Evolutionary conservation across 64 coral and sea anemone genomes (phyloP), one percentile per base, ranked within the genome.

Genomic region (Dendronephthya gigantea): DNA sequence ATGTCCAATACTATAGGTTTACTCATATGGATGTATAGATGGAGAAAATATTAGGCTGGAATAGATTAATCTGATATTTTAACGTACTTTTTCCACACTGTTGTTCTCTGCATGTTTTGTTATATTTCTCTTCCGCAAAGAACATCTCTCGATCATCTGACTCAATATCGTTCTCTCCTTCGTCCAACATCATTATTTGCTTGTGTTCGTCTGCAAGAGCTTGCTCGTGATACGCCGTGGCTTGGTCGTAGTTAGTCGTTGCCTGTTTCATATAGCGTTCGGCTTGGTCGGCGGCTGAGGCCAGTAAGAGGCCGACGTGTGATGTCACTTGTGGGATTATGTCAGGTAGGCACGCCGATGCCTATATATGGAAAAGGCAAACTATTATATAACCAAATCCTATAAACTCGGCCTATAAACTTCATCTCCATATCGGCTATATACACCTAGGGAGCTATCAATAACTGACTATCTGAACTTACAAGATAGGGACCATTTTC

Each of bases 261-360:
- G 95, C 95, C 50, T 98, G 92, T 9, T 83, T 66, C 49, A 98
- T 93, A 37, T 91, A 98, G 2, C n/a, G 91, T 35, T 98, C 89
- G 14, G 95, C 95, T 50, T 98, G 92, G 0, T 68, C 36, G n/a
- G 95, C 92, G 0, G 92, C 95, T 32, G 82, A 72, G 9, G 82
- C 85, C 0, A 98, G 29, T 37, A 90, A 39, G 30, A 83, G 72
- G 19, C 89, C 33, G 14, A 90, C 90, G 22, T 79, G 85, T 15
- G 35, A 58, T 5, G 90, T 90, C 6, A 98, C 65, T 9, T 93
- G 82, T 0, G 87, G 28, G 6, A 93, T 89, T 36, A 98, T 90
- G 0, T 90, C 91, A 10, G 92, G 91, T 12, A 98, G 85, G 47
- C 95, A 98, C 29, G 92, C 95, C n/a, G 89, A 98, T 39, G 92